Percentiles rank a stretch among this genome's conserved stretches.
These are phyloP conservation scores for Lasioglossum pauxillum DNA, from an alignment of 2,888 invertebrate genomes.

Conservation along the genomic window DNA sequence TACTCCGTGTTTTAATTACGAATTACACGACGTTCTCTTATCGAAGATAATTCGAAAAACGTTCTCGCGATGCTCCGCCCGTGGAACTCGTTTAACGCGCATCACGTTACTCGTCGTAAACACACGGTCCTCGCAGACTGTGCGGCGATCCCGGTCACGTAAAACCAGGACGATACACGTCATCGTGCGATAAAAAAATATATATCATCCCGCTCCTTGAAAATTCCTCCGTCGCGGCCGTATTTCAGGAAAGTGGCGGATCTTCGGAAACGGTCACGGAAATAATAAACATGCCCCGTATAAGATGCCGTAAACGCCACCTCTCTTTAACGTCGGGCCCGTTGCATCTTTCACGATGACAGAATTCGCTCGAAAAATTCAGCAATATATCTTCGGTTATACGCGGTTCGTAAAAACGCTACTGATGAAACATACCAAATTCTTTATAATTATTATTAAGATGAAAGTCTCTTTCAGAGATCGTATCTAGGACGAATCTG, in stretches of 20 bases:
- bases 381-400: not conserved
- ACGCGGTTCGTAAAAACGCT: not conserved
- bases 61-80: not conserved
- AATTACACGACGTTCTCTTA: slow-evolving; percentile 9
- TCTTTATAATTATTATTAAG: not conserved
- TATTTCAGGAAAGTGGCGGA: not conserved
- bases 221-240: not conserved
- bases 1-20: slow-evolving; percentile 6
- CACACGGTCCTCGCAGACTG: not conserved
- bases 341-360: not conserved
- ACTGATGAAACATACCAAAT: not conserved
- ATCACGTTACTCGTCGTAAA: slow-evolving; percentile 14
- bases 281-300: slow-evolving; percentile 8
- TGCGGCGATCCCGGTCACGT: slow-evolving; percentile 12
- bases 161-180: slow-evolving; percentile 3
- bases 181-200: not conserved
- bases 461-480: not conserved
- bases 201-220: not conserved
- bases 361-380: not conserved
- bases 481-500: not conserved
- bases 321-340: not conserved
- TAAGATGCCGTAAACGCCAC: not conserved
- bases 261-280: not conserved
- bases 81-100: slow-evolving; percentile 11
- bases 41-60: slow-evolving; percentile 11